Evolutionary conservation across 2,113 vertebrate genomes (phyloP).

Genomic region (Eulemur rufifrons): DNA sequence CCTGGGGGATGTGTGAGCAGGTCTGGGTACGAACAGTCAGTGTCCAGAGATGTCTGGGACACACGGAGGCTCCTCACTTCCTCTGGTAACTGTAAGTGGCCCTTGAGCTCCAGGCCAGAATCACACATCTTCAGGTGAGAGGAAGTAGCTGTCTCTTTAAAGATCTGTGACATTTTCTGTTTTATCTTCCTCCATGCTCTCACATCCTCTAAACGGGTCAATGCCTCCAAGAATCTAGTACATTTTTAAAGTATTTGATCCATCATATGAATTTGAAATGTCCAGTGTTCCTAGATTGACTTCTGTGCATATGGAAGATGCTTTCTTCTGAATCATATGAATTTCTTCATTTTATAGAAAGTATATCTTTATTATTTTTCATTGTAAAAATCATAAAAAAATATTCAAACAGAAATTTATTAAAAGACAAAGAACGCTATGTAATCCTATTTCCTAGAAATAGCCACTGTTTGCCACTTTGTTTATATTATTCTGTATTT

Average conservation of each 20-base stretch:
- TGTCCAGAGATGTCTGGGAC: rapidly evolving
- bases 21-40: not conserved
- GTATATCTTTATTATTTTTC: not conserved
- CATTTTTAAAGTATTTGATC: not conserved
- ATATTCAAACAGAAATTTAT: not conserved
- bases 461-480: not conserved
- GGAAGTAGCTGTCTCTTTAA: not conserved
- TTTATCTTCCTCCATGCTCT: not conserved
- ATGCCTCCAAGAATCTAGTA: not conserved
- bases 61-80: rapidly evolving
- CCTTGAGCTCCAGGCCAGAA: not conserved
- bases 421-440: not conserved
- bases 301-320: not conserved
- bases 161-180: not conserved
- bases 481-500: not conserved
- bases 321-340: not conserved
- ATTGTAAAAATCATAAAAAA: not conserved
- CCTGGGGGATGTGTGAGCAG: not conserved
- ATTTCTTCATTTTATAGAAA: slow-evolving; percentile 24
- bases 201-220: not conserved
- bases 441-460: not conserved
- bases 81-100: not conserved
- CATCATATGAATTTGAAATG: not conserved
- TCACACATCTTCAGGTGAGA: not conserved
- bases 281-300: not conserved